phyloP scores from a whole-genome alignment of 2,888 invertebrate genomes.

The Ceriagrion tenellum region DNA sequence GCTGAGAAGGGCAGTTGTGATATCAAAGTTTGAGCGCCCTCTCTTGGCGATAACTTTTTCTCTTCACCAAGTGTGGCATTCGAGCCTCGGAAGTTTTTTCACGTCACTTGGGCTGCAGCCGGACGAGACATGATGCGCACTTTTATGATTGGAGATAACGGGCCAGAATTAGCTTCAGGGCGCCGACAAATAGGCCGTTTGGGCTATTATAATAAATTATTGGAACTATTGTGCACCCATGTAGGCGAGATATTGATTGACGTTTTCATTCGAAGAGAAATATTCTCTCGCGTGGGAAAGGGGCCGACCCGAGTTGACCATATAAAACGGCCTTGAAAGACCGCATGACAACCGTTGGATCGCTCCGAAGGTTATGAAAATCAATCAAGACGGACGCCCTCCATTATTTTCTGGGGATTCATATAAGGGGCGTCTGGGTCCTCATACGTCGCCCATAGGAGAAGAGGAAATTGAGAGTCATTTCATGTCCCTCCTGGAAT shows the following conservation, averaged over 20 bases:
- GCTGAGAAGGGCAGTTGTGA: too few species aligned
- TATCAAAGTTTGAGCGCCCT: too few species aligned
- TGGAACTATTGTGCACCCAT: neutral
- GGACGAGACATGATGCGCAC: neutral
- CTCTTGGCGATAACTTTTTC: too few species aligned
- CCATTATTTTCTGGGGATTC: neutral
- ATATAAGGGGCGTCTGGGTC: neutral
- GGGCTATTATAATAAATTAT: neutral
- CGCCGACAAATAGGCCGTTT: neutral
- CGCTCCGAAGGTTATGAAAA: neutral
- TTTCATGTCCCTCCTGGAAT: neutral
- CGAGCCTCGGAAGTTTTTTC: neutral
- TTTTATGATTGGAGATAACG: neutral
- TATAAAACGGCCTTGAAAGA: neutral
- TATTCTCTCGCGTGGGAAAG: neutral
- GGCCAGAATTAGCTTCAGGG: neutral
- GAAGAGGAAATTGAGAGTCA: neutral
- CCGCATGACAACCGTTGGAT: neutral
- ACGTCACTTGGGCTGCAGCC: neutral
- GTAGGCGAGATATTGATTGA: neutral
- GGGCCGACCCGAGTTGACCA: neutral
- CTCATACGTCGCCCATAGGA: neutral
- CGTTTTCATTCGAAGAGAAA: neutral
- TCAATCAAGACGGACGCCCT: constrained; percentile 10
- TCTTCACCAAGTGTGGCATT: too few species aligned